phyloP scores from a whole-genome alignment of 2,113 vertebrate species.

The Lagopus muta region DNA sequence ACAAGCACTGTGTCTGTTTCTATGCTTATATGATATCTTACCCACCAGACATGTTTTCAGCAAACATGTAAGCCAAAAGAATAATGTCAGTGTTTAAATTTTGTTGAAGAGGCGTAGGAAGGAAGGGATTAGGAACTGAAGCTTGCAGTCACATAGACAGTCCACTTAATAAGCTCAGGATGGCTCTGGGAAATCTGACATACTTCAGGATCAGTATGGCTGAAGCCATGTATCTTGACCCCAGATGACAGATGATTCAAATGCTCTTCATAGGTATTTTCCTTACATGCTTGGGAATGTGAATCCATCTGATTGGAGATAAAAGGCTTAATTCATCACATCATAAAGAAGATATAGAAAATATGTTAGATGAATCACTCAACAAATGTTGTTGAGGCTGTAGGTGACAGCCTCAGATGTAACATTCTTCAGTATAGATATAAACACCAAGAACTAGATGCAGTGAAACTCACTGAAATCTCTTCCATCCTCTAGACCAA shows the following conservation, averaged over 20 bases:
- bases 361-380: background rate
- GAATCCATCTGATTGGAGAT: background rate
- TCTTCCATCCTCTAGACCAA: background rate
- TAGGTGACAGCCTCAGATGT: background rate
- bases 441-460: background rate
- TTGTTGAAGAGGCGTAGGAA: background rate
- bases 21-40: background rate
- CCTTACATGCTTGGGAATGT: background rate
- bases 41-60: background rate
- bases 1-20: background rate
- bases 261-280: background rate
- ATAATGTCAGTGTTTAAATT: background rate
- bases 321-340: background rate
- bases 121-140: background rate
- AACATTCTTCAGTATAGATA: background rate
- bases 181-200: background rate
- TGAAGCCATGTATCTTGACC: background rate
- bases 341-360: background rate
- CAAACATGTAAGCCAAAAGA: background rate
- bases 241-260: background rate
- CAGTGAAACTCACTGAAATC: background rate
- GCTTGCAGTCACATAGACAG: background rate
- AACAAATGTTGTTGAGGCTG: background rate
- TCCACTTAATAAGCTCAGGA: accelerated
- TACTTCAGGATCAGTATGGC: background rate